phyloP scores from a whole-genome alignment of 2,113 vertebrate genomes.

The Urocynchramus pylzowi region DNA sequence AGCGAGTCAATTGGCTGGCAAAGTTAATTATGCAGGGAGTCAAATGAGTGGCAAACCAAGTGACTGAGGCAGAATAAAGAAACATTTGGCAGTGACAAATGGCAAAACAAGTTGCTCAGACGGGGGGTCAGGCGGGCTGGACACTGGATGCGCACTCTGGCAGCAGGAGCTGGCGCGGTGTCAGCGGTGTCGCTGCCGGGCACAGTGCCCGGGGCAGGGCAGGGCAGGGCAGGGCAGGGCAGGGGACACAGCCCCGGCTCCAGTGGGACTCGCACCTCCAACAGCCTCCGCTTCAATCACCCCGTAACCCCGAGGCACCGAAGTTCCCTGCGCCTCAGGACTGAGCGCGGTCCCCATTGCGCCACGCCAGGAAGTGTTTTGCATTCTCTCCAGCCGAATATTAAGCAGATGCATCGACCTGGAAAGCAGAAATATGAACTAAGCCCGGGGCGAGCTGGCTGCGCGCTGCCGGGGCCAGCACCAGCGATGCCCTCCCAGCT shows the following conservation, averaged over 20 bases:
- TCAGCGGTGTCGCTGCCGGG: not conserved
- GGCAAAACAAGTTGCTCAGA: conserved; percentile 26
- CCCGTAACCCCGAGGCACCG: accelerated
- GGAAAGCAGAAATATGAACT: not conserved
- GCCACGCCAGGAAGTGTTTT: not conserved
- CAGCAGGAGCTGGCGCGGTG: not conserved
- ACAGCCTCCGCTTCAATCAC: not conserved
- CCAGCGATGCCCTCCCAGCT: not conserved
- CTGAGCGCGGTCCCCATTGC: not conserved
- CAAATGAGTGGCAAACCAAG: conserved; percentile 36
- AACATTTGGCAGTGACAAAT: conserved; percentile 57
- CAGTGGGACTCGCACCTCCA: not conserved
- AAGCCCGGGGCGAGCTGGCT: not conserved
- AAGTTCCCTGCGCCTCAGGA: not conserved
- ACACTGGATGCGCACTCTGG: not conserved
- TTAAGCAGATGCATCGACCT: not conserved
- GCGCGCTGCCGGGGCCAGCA: not conserved
- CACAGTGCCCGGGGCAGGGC: not conserved
- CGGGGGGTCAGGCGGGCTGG: conserved; percentile 1
- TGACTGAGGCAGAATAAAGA: conserved; percentile 35
- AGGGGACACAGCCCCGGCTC: not conserved
- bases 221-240: not conserved
- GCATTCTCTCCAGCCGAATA: not conserved
- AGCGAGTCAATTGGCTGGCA: conserved; percentile 60
- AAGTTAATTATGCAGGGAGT: conserved; percentile 53